Base-by-base conservation (phyloP, 1,140 invertebrate species). In the Maniola jurtina region DNA sequence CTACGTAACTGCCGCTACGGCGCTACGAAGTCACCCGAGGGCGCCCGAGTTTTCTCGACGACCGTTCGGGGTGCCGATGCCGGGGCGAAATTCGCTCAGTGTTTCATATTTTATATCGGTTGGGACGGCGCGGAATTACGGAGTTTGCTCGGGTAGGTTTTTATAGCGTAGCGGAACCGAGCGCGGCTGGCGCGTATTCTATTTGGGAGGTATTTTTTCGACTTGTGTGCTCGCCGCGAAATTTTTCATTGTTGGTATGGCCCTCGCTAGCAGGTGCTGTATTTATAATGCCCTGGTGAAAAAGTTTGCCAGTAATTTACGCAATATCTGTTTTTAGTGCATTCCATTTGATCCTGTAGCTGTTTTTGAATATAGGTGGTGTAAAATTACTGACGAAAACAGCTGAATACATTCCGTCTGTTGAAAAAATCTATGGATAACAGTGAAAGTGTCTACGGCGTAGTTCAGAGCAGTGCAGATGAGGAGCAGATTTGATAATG, bases 81-180 rank as follows among this genome's bases (percentile, higher is more conserved):
- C n/a, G n/a, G 72, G 77, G 70, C 70, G 75, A 83, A 81, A 83
- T 88, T 80, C 75, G 80, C 79, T 77, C 84, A 80, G 79, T 86
- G 82, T 87, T 89, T 89, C 87, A 89, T 89, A 89, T 88, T 89
- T 88, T 88, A 90, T 88, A 86, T 84, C 83, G 81, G 76, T 84
- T 75, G 84, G 80, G 80, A 78, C 79, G 76, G 68, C 76, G 72
- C 79, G 83, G 84, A 84, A 87, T 89, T 89, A 89, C 85, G 71
- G 83, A 88, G 83, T 84, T 89, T 85, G 84, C 84, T 82, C 79
- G 71, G 83, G 77, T 86, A 74, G 80, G 79, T 88, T 89, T 87
- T 89, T 89, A 87, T 86, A 83, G 75, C 78, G 76, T 73, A 83
- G 81, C 78, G 77, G 76, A 84, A 81, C 78, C 66, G 75, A 74